Evolutionary conservation across 2,113 vertebrate species (phyloP), one percentile per base, ranked within the genome.

Genomic region (Eubucco bourcierii): DNA sequence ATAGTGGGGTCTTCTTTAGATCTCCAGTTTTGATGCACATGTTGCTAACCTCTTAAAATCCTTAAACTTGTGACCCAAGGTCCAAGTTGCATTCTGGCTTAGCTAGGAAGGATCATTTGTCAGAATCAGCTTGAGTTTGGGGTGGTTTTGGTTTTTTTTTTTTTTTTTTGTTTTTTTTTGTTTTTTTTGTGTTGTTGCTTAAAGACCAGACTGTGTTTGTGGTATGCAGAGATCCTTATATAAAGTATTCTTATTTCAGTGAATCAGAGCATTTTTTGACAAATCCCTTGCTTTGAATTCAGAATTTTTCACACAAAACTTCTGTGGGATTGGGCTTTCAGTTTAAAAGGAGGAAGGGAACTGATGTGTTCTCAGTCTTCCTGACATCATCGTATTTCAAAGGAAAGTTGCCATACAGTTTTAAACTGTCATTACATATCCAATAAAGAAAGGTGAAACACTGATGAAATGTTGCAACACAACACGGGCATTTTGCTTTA

Each of bases 391-490:
- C 23, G 4, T 63, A 55, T 94, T 90, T 91, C 73, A 86, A 74
- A 88, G 41, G 15, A 86, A 75, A 33, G 8, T 60, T 91, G 47
- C 65, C n/a, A 27, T 41, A 47, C 33, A 44, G 73, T 92, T 92
- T 88, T 88, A 58, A 90, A 75, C 59, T 86, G 63, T 79, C 47
- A 70, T 88, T 93, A 79, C 27, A 53, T 74, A 41, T 61, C 77
- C 66, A 95, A 63, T 94, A 78, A 80, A 71, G 47, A 71, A 29
- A 50, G 83, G 90, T 81, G 59, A 93, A 53, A 80, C 20, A 46
- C 53, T 67, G 80, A 83, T 91, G 82, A 87, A 75, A 71, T 47
- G 74, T 86, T 88, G 34, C 66, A 81, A 78, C 37, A 55, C 59
- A 75, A 86, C 77, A 61, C 8, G 19, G 34, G 34, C 61, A 41